Evolutionary conservation across 2,113 vertebrate genomes (phyloP), one percentile per base, ranked within the genome.

Genomic region (Anguilla rostrata): DNA sequence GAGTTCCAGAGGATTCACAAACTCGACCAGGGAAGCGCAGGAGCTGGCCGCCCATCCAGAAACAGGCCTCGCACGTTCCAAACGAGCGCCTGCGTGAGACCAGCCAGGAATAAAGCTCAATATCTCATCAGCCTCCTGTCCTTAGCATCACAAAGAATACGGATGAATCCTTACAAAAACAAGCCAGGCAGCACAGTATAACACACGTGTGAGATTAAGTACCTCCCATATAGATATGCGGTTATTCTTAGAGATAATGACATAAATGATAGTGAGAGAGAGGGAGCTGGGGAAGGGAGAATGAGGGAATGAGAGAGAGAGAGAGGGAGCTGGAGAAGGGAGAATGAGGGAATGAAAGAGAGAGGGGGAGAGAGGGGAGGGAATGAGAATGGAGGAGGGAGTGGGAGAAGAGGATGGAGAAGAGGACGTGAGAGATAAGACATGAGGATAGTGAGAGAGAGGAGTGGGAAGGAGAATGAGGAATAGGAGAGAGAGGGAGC

Each of bases 301-400:
- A 26, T 56, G 63, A 16, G 1, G 16, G 85, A 86, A 43, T 26
- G 18, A n/a, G 39, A 56, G 34, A 60, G 43, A 60, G 43, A 34
- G 53, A 56, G 20, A 39, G 34, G 71, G 39, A 46, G 34, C 4
- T 3, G 39, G 29, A 43, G 60, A 16, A 49, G 66, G 39, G 82
- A 43, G 53, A 79, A 56, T 9, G 6, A 22, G 16, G 81, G 86
- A 84, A 79, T 79, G 56, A 39, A 71, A 84, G 82, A 18, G 39
- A 84, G 53, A 71, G 86, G 46, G 86, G 46, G 82, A 26, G 86
- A 46, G 43, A n/a, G n/a, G n/a, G n/a, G n/a, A n/a, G n/a, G n/a
- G n/a, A n/a, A n/a, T n/a, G n/a, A n/a, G n/a, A n/a, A n/a, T n/a
- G n/a, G n/a, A n/a, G n/a, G n/a, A n/a, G n/a, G n/a, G n/a, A n/a